Evolutionary conservation across 2,888 invertebrate species (phyloP).

Genomic region (Temnothorax ravouxi): DNA sequence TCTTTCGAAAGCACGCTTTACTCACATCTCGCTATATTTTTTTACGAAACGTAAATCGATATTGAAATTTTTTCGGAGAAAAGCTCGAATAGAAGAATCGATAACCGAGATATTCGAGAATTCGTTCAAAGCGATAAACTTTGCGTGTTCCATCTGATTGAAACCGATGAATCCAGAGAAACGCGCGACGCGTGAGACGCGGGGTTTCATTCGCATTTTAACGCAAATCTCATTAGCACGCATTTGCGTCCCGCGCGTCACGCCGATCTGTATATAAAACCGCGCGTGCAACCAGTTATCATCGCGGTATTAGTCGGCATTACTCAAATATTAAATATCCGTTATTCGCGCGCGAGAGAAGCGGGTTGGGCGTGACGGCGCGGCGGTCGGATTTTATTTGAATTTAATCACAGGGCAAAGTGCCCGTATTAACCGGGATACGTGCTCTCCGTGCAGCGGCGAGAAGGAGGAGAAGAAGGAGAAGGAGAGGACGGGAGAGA

Average conservation of each 20-base stretch:
- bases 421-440: conserved; percentile 34
- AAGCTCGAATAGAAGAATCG: neutral
- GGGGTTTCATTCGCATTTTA: neutral
- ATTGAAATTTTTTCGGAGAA: neutral
- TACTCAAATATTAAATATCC: conserved; percentile 48
- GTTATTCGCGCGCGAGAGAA: conserved; percentile 7
- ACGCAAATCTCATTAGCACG: conserved; percentile 40
- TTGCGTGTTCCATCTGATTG: neutral
- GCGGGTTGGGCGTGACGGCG: neutral
- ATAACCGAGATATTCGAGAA: neutral
- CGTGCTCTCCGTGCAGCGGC: neutral
- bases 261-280: neutral
- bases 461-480: neutral
- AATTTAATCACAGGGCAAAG: conserved; percentile 63
- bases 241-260: neutral
- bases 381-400: conserved; percentile 50
- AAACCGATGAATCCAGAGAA: neutral
- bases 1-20: neutral
- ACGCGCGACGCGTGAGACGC: neutral
- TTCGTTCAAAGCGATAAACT: neutral
- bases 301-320: conserved; percentile 34
- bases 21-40: neutral
- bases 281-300: neutral
- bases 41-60: neutral
- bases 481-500: neutral